Evolutionary conservation across 2,797 vertebrate genomes (phyloP).

Genomic region (Semotilus atromaculatus): DNA sequence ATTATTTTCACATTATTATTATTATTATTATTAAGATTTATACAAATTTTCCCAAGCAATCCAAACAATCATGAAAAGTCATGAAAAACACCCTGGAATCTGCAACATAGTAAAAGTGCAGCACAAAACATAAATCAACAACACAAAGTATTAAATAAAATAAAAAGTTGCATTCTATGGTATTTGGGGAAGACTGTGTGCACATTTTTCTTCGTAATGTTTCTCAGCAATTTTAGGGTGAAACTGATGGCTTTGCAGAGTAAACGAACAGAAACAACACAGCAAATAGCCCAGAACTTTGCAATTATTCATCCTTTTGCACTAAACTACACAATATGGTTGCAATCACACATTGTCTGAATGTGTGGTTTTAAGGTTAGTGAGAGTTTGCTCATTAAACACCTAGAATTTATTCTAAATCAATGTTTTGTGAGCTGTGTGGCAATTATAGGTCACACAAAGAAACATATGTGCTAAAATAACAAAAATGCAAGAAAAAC

Average conservation of each 20-base stretch:
- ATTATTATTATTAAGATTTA: neutral
- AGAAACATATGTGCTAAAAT: neutral
- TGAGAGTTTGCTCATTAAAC: neutral
- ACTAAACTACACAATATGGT: neutral
- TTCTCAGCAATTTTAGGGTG: constrained; percentile 6
- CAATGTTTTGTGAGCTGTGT: neutral
- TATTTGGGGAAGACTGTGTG: neutral
- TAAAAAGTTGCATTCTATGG: neutral
- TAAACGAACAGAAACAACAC: neutral
- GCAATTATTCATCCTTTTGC: neutral
- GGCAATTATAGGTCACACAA: neutral
- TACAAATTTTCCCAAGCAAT: neutral
- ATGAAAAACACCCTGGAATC: neutral
- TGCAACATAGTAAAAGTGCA: neutral
- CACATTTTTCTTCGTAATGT: constrained; percentile 10
- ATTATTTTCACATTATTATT: neutral
- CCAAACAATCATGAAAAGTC: neutral
- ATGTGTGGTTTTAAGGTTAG: neutral
- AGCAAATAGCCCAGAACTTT: constrained; percentile 1
- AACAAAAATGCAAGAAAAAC: neutral
- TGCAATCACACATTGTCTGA: neutral
- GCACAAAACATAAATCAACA: constrained; percentile 8
- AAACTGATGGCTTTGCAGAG: neutral
- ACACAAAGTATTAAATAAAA: neutral
- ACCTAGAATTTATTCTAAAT: neutral